Evolutionary conservation across 2,797 vertebrate species (phyloP), one percentile per base, ranked within the genome.

Genomic region (Ambastaia sidthimunki): DNA sequence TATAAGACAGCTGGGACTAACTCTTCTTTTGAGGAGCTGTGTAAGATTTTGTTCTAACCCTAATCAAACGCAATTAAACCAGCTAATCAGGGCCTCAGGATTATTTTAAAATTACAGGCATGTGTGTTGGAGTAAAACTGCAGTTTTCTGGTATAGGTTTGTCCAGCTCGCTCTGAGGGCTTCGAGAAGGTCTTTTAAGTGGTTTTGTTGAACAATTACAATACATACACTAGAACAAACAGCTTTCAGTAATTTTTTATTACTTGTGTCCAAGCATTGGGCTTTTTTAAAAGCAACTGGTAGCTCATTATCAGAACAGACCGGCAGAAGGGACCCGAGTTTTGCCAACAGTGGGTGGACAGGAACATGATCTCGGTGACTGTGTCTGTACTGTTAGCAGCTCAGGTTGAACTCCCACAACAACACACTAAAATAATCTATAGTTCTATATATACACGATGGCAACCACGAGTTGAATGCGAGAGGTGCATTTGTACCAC

Each of bases 401-500:
- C 3, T 66, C 13, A 76, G 34, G 34, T 57, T 52, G 18, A 57
- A 57, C 63, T 68, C 63, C 74, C 21, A 57, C 63, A 37, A 68
- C 50, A 57, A 57, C 34, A 55, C 63, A 68, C 34, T 68, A 41
- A 68, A 76, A 68, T 65, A 47, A 68, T 76, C 50, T 57, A 44
- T 3, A 4, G 31, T 19, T 67, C 6, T 23, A 21, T 34, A 18
- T 34, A 50, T 65, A 72, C n/a, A 47, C 28, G 2, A 62, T 6
- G 47, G 2, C 23, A 11, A 37, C n/a, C 31, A 37, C 7, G 6
- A 71, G 59, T 15, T 62, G 59, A 62, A 16, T 62, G 15, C 2
- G 7, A 2, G 48, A 3, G 48, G 12, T 7, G 25, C 0, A 1
- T 28, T 28, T 28, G 25, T 28, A 62, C 25, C 23, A 62, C 57